Base-by-base conservation (phyloP, 2,797 vertebrate species). In the Taenioides sp. region DNA sequence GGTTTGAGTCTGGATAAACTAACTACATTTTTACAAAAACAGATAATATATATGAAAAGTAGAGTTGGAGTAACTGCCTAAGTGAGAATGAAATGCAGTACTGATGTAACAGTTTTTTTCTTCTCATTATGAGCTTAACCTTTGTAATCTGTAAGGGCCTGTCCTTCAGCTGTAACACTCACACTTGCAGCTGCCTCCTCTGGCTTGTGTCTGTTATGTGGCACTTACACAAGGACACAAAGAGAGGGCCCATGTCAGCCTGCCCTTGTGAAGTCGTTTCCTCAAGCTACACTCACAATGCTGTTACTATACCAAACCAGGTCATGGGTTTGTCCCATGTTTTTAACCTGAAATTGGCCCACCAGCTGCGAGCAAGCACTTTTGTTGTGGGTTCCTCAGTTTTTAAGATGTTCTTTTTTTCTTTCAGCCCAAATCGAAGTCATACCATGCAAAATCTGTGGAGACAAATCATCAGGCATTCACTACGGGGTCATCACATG, bases 371-470 rank as follows among this genome's bases (percentile, higher is more conserved):
- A 25, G 74, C 58, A 54, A 68, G 55, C 55, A 25, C 11, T 20
- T 62, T 47, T 17, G 7, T 65, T 65, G 16, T 25, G 9, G 9
- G 16, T 76, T 43, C 25, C 2, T 55, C 17, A 54, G 10, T 79
- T 73, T 50, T 2, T 80, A 79, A 86, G 2, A 0, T 20, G 0
- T 0, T 77, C 54, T 59, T 69, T 74, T 22, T 78, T 20, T 76
- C 4, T 43, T 68, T 16, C 94, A 99, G 98, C 98, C 85, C 98
- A 99, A 98, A 99, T 99, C 88, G 98, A 99, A 97, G 97, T 99
- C 84, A 99, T 99, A 96, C 98, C 98, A 91, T 99, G 98, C 95
- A 99, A 99, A 95, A 99, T 99, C 92, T 99, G 98, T 89, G 97
- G 97, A 88, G 98, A 99, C 95, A 99, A 99, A 89, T 99, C 98